Evolutionary conservation across 2,797 vertebrate genomes (phyloP).

Genomic region (Arnoldichthys spilopterus): DNA sequence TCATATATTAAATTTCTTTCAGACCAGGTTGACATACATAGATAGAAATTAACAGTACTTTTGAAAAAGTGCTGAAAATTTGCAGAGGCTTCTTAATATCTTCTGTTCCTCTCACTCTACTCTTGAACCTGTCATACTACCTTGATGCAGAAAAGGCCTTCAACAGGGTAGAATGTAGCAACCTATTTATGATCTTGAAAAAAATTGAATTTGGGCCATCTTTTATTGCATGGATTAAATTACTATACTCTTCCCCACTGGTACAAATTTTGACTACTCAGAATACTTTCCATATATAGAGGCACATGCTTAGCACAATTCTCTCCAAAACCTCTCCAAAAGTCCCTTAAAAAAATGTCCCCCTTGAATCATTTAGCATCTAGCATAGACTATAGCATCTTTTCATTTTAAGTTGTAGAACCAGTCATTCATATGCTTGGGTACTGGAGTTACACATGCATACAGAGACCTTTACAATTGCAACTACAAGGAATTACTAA

Average conservation of each 20-base stretch:
- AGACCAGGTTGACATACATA: too few species aligned
- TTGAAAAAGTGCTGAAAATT: too few species aligned
- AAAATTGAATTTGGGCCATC: constrained; percentile 8
- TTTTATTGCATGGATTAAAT: constrained; percentile 9
- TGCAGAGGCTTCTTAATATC: neutral
- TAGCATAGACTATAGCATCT: neutral
- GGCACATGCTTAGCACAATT: constrained; percentile 1
- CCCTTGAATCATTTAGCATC: constrained; percentile 10
- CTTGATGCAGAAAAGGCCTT: constrained; percentile 17
- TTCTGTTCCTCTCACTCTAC: neutral
- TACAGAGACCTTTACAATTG: constrained; percentile 15
- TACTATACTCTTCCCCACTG: neutral
- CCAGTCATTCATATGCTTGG: constrained; percentile 22
- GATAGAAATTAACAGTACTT: too few species aligned
- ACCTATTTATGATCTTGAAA: neutral
- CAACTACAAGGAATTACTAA: neutral
- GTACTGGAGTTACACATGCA: constrained; percentile 10
- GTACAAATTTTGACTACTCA: neutral
- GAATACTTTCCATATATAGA: constrained; percentile 7
- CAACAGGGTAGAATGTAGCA: neutral
- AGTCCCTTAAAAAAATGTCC: constrained; percentile 32
- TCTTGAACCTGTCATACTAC: neutral
- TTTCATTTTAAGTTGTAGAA: constrained; percentile 11
- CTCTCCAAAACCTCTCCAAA: constrained; percentile 11
- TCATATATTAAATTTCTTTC: too few species aligned